phyloP scores from a whole-genome alignment of 2,113 vertebrate genomes.

The Syngnathus floridae region DNA sequence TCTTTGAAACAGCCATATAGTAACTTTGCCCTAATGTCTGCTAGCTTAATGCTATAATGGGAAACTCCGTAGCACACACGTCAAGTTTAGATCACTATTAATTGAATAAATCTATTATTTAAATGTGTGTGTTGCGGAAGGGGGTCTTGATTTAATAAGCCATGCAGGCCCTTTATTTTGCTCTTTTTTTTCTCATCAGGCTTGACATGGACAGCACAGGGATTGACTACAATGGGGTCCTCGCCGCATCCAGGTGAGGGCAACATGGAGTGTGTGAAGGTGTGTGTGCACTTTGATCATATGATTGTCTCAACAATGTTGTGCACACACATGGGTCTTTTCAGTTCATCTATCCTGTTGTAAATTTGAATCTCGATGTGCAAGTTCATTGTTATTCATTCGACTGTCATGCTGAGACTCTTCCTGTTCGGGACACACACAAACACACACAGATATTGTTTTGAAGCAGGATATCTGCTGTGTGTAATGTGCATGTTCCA shows the following conservation, averaged over 20 bases:
- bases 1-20: no score
- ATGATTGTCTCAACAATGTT: constrained; percentile 28
- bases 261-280: constrained; percentile 8
- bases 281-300: constrained; percentile 37
- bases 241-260: constrained; percentile 44
- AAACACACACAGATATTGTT: constrained; percentile 7
- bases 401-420: no score
- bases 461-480: background rate
- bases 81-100: constrained; percentile 34
- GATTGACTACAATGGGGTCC: constrained; percentile 56
- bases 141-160: constrained; percentile 39
- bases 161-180: constrained; percentile 5
- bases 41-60: no score
- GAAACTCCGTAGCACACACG: background rate
- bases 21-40: no score
- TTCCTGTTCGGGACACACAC: constrained; percentile 9
- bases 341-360: no score
- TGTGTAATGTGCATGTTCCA: background rate
- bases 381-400: no score
- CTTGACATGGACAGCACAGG: constrained; percentile 57
- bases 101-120: constrained; percentile 41
- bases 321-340: background rate
- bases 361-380: no score
- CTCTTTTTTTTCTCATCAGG: constrained; percentile 64
- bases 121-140: background rate